Percentiles rank a stretch among this genome's conserved stretches.
phyloP scores from a whole-genome alignment of 1,140 invertebrate species.

The Drosophila sucinea region DNA sequence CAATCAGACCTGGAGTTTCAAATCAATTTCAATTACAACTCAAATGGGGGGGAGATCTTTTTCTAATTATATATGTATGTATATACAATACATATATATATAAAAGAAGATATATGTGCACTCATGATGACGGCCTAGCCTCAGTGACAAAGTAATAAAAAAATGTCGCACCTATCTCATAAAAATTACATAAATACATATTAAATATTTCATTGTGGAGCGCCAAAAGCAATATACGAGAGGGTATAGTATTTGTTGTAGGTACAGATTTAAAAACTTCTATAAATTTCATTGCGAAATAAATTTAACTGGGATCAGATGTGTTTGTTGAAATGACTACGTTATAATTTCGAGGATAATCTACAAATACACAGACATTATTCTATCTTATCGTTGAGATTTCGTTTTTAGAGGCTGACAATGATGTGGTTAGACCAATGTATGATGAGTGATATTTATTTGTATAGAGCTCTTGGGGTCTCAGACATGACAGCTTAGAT shows the following conservation, averaged over 20 bases:
- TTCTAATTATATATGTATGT: slow-evolving; percentile 5
- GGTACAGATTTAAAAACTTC: not conserved
- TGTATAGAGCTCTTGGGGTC: slow-evolving; percentile 16
- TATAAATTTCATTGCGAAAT: slow-evolving; percentile 27
- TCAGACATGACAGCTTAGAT: slow-evolving; percentile 26
- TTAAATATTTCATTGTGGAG: slow-evolving; percentile 41
- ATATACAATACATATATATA: slow-evolving; percentile 30
- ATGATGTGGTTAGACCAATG: not conserved
- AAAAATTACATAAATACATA: slow-evolving; percentile 44
- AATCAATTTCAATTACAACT: slow-evolving; percentile 54
- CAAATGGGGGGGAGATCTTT: not conserved
- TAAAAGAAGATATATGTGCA: slow-evolving; percentile 40
- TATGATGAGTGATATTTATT: slow-evolving; percentile 10
- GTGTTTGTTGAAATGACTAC: slow-evolving; percentile 57
- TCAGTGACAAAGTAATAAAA: slow-evolving; percentile 77
- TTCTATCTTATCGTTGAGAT: slow-evolving; percentile 1
- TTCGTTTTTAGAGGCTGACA: not conserved
- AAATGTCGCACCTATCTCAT: slow-evolving; percentile 74
- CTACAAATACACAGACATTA: not conserved
- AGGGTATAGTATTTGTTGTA: not conserved
- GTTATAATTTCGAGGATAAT: slow-evolving; percentile 4
- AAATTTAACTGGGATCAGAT: slow-evolving; percentile 26
- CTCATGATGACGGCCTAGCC: slow-evolving; percentile 17
- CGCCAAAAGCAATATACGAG: slow-evolving; percentile 28
- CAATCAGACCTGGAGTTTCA: slow-evolving; percentile 33